Evolutionary conservation across 1,140 invertebrate genomes (phyloP).

Genomic region (Nebria ingens): DNA sequence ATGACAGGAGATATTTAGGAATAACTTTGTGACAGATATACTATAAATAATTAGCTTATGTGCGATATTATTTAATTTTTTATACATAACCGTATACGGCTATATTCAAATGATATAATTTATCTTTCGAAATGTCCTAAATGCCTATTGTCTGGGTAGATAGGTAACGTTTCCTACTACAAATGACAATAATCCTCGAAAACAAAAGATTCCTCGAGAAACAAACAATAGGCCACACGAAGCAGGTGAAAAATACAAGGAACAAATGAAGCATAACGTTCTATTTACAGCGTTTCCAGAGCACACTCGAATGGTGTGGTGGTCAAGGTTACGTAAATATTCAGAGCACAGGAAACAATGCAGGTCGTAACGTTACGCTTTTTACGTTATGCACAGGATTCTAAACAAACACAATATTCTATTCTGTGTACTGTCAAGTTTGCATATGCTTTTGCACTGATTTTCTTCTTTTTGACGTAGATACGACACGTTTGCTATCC

Average conservation of each 20-base stretch:
- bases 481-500: background rate
- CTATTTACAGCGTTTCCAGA: too few species aligned
- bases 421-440: background rate
- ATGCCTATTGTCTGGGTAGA: too few species aligned
- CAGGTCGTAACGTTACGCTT: background rate
- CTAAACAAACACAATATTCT: background rate
- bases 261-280: background rate
- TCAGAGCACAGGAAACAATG: background rate
- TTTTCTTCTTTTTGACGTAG: background rate
- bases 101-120: too few species aligned
- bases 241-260: background rate
- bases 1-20: too few species aligned
- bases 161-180: too few species aligned
- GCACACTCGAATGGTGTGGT: background rate
- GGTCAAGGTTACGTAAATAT: constrained; percentile 5
- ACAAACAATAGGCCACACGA: background rate
- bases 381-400: background rate
- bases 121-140: too few species aligned
- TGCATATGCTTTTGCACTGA: background rate
- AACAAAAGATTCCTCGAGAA: too few species aligned
- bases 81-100: too few species aligned
- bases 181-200: too few species aligned
- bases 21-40: too few species aligned
- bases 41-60: too few species aligned
- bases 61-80: too few species aligned